Percentiles rank a stretch among this genome's conserved stretches.
Conservation (phyloP, 2,113 vertebrate species). For the Xiphophorus hellerii region DNA sequence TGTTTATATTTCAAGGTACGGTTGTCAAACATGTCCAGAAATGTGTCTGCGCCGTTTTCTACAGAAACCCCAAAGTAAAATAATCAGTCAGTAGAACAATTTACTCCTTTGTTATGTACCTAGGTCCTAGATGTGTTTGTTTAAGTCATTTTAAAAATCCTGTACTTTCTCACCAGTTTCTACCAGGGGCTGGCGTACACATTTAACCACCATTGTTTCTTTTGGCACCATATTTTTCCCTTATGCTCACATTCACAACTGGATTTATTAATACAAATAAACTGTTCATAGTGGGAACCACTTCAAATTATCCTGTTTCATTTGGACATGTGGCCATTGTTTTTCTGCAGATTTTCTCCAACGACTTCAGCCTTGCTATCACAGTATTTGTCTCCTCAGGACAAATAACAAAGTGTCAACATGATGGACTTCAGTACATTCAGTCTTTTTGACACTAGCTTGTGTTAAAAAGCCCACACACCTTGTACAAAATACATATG, state of each 20-base stretch:
- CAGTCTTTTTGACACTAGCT: background rate
- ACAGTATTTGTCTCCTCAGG: background rate
- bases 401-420: background rate
- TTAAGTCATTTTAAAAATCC: background rate
- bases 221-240: background rate
- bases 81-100: background rate
- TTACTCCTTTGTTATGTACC: background rate
- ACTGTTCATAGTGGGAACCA: background rate
- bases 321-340: background rate
- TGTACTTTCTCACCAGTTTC: no score
- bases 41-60: background rate
- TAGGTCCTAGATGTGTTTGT: background rate
- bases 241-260: background rate
- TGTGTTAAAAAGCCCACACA: background rate
- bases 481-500: background rate
- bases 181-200: no score
- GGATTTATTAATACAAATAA: background rate
- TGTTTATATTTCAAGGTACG: background rate
- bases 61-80: slow-evolving; percentile 3
- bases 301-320: background rate
- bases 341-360: background rate
- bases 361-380: background rate
- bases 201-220: background rate
- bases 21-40: slow-evolving; percentile 15
- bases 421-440: background rate